Evolutionary conservation across 35 echinoderm and acorn worm species (phyloP), one percentile per base, ranked within the genome.

Genomic region (Ptychodera flava): DNA sequence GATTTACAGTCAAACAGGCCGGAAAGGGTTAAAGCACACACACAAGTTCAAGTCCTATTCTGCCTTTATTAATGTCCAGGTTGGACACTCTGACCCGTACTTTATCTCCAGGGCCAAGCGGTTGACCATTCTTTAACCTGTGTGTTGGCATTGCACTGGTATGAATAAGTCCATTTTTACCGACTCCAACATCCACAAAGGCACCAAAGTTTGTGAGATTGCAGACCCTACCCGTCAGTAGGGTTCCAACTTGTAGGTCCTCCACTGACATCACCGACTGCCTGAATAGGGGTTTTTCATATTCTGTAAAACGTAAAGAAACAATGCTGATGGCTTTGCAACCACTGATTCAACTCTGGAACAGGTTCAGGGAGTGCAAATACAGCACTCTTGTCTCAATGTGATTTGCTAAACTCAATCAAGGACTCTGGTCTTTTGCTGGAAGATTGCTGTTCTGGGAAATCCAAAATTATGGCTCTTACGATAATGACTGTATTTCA

Each of bases 181-280:
- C 80, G 0, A 98, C 92, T 0, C 95, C 95, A 53, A 98, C 90
- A 80, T 98, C 95, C 1, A 98, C 92, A 84, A 98, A 98, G 16
- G 86, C 91, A 38, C 95, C 95, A 92, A 98, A 98, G 53, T 91
- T 89, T 15, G 85, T 85, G 1, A 91, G 88, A 35, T 98, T 98
- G 10, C 64, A 75, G 33, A 98, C 89, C n/a, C 90, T 79, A 1
- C 96, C 96, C 0, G 96, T 92, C 78, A 94, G 79, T 30, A 35
- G 52, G 27, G 36, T 80, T 15, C 96, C 92, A 27, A 82, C 6
- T 0, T 37, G 78, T 64, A 99, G 91, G 76, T 99, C 88, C 32
- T 92, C 78, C 15, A 94, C 77, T 0, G 96, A 94, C 35, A 88
- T 84, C 14, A 99, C 30, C n/a, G 82, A 36, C 35, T 83, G 52